Base-by-base conservation (phyloP, 2,888 invertebrate species). In the Leistus spinibarbis region DNA sequence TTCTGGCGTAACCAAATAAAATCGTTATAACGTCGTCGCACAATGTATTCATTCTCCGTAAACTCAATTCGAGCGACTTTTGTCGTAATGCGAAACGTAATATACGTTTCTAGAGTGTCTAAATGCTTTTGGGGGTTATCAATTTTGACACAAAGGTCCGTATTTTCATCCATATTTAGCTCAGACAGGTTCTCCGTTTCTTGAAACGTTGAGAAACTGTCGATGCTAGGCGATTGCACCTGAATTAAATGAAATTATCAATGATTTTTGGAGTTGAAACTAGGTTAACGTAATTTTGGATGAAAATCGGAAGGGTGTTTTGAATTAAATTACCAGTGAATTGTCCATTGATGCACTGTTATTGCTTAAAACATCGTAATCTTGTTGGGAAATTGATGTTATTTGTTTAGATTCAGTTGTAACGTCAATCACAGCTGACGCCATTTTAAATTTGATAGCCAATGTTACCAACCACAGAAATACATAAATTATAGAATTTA, bases 121-220 rank as follows among this genome's bases (percentile, higher is more conserved):
- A 91, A 86, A 84, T 92, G 91, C 82, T 92, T 92, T 80, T 92
- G 92, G 4, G 92, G 92, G 84, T 90, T 91, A 81, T 92, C 93
- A 40, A 93, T 91, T 83, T 89, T 87, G 2, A 92, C 89, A 82
- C 89, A 89, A 16, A 92, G 83, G 81, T 92, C 92, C 4, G 87
- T 85, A 71, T 86, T 84, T 77, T 86, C 87, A 79, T 89, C 89
- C 78, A 87, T 82, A 77, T 87, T 87, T 77, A 88, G 84, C 78
- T 89, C 89, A 0, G 88, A 87, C 54, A 87, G 79, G 75, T 84
- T 87, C 79, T 89, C 89, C 63, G 88, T 87, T 78, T 90, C 89
- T 57, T 88, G 88, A 76, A 90, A 84, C 20, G 89, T 89, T 1
- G 89, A 89, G 80, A 90, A 89, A 80, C 89, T 90, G 78, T 89